A percentile compares a stretch with the other conserved stretches of the same genome.
phyloP scores from a whole-genome alignment of 2,888 invertebrate species.

The Drosophila meridiana region DNA sequence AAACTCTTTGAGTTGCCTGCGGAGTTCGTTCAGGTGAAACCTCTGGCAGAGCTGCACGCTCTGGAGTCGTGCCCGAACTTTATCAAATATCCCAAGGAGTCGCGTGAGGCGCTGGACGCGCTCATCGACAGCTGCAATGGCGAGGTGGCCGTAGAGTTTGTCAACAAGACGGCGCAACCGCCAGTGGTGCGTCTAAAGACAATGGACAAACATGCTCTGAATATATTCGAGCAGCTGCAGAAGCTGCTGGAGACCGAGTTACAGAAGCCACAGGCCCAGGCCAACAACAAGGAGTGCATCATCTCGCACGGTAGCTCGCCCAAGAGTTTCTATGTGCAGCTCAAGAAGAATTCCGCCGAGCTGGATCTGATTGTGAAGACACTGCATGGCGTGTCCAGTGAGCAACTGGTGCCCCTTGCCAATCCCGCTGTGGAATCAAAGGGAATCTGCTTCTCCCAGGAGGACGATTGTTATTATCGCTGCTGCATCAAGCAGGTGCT shows the following conservation, averaged over 20 bases:
- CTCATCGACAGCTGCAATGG: conserved; percentile 78
- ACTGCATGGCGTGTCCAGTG: conserved; percentile 72
- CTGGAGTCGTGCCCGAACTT: conserved; percentile 87
- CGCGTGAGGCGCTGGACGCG: conserved; percentile 74
- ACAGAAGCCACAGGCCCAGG: conserved; percentile 27
- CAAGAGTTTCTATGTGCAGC: conserved; percentile 90
- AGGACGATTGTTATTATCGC: conserved; percentile 95
- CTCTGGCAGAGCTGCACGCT: conserved; percentile 87
- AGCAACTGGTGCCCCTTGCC: conserved; percentile 36
- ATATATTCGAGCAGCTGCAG: conserved; percentile 77
- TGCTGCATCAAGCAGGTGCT: conserved; percentile 88
- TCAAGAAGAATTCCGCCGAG: conserved; percentile 84
- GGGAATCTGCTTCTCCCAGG: conserved; percentile 79
- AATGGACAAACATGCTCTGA: conserved; percentile 64
- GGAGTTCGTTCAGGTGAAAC: conserved; percentile 86
- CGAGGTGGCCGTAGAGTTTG: conserved; percentile 74
- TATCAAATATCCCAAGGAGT: conserved; percentile 69
- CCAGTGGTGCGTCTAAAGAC: conserved; percentile 74
- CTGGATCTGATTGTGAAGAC: conserved; percentile 75
- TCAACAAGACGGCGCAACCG: conserved; percentile 63
- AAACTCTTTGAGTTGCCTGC: conserved; percentile 87
- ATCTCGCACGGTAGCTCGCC: conserved; percentile 89
- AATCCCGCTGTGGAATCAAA: conserved; percentile 30
- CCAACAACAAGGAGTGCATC: conserved; percentile 85
- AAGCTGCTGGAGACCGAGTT: conserved; percentile 66